A percentile compares a stretch with the other conserved stretches of the same genome.
phyloP scores from a whole-genome alignment of 2,888 invertebrate species.

The Scaptomyza parva region DNA sequence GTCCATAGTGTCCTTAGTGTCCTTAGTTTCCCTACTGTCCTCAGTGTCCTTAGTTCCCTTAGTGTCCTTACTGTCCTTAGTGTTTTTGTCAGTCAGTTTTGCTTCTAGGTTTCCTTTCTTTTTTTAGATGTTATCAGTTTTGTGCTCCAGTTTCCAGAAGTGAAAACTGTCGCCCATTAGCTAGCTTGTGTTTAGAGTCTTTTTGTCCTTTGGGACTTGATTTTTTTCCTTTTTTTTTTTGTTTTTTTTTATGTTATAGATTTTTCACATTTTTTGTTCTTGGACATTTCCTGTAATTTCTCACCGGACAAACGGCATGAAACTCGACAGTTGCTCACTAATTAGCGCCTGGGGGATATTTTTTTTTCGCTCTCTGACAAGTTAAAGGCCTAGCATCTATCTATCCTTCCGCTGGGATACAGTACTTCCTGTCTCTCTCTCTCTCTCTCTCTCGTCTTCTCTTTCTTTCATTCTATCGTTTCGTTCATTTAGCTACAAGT shows the following conservation, averaged over 20 bases:
- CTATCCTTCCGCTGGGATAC: conserved; percentile 10
- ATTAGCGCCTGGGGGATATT: conserved; percentile 70
- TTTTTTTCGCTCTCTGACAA: background rate
- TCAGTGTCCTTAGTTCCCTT: conserved; percentile 3
- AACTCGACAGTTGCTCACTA: conserved; percentile 44
- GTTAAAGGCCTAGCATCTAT: conserved; percentile 20
- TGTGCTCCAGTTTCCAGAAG: conserved; percentile 68
- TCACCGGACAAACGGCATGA: conserved; percentile 44
- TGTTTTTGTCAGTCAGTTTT: background rate
- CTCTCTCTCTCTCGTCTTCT: background rate
- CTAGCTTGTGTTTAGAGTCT: conserved; percentile 19
- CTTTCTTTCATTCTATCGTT: background rate
- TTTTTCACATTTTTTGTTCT: too few relatives aligned
- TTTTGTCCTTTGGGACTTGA: conserved; percentile 75
- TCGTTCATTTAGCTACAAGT: conserved; percentile 21
- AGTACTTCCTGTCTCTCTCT: background rate
- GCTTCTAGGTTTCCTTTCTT: background rate
- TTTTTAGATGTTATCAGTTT: conserved; percentile 60
- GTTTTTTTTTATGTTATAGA: too few relatives aligned
- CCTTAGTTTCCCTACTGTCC: conserved; percentile 8
- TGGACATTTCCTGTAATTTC: conserved; percentile 74
- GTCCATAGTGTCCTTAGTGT: conserved; percentile 4
- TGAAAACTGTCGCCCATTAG: conserved; percentile 39
- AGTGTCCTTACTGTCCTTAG: too few relatives aligned
- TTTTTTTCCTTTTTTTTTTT: conserved; percentile 50